Conservation (phyloP, 2,888 invertebrate genomes). For the Pelosia muscerda region DNA sequence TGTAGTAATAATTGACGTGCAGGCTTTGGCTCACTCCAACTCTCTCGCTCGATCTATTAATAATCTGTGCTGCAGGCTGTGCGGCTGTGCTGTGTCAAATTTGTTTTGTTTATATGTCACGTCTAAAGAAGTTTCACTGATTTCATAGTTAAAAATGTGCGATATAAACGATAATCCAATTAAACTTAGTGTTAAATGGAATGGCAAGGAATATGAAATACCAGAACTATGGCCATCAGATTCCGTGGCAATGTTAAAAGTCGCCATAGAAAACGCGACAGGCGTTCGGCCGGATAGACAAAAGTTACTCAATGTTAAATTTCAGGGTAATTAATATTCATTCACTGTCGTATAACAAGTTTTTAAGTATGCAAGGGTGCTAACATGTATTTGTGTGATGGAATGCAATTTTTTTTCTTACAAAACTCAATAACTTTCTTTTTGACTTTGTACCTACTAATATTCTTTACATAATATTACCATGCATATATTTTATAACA, state of each 20-base stretch:
- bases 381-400: background rate
- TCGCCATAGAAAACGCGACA: conserved; percentile 94
- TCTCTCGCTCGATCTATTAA: no score
- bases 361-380: background rate
- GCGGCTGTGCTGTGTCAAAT: conserved; percentile 46
- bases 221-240: conserved; percentile 91
- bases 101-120: conserved; percentile 78
- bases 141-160: conserved; percentile 72
- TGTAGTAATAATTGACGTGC: no score
- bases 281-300: conserved; percentile 97
- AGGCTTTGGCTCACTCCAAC: no score
- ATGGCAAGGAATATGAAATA: conserved; percentile 95
- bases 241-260: conserved; percentile 94
- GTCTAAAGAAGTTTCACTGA: conserved; percentile 52
- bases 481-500: background rate
- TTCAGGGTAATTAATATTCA: conserved; percentile 90
- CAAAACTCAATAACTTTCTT: background rate
- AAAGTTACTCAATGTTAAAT: conserved; percentile 96
- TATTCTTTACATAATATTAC: conserved; percentile 6
- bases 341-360: conserved; percentile 18
- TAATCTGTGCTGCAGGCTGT: background rate
- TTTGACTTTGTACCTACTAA: background rate
- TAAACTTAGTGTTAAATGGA: conserved; percentile 95
- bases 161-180: conserved; percentile 80
- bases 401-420: background rate